These are phyloP conservation scores for Cactoblastis cactorum DNA, from an alignment of 2,888 invertebrate genomes.

Conservation along the genomic window DNA sequence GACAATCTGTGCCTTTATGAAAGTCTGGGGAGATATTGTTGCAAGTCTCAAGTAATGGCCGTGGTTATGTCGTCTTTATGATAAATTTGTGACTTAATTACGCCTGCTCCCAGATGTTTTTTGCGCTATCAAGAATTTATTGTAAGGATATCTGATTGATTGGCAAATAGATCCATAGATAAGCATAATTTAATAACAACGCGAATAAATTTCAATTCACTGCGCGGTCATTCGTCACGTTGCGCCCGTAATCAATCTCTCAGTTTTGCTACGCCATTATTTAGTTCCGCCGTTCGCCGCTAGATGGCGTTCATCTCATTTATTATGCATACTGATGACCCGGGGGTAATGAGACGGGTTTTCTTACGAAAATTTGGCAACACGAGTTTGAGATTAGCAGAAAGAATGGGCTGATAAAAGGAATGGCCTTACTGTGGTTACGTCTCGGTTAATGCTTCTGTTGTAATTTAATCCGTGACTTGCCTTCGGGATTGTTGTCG, in stretches of 20 bases:
- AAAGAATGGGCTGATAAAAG: conserved; percentile 57
- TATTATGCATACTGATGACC: conserved; percentile 90
- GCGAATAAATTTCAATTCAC: conserved; percentile 25
- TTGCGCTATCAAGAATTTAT: conserved; percentile 18
- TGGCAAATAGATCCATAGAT: conserved; percentile 12
- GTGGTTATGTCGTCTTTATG: conserved; percentile 59
- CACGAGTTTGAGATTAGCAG: conserved; percentile 51
- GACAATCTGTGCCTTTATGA: too few relatives aligned
- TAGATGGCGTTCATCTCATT: conserved; percentile 79
- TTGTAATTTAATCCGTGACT: conserved; percentile 19
- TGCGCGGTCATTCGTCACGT: conserved; percentile 41
- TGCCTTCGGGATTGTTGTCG: conserved; percentile 14
- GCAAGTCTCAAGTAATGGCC: conserved; percentile 48
- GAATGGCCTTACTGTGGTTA: conserved; percentile 13
- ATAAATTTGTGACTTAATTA: conserved; percentile 65
- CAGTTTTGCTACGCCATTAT: conserved; percentile 37
- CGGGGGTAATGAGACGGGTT: conserved; percentile 80
- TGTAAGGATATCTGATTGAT: background rate
- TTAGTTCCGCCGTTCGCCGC: conserved; percentile 55
- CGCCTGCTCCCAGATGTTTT: conserved; percentile 41
- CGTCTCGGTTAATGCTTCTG: conserved; percentile 15
- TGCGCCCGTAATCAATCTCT: conserved; percentile 50
- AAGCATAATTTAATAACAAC: conserved; percentile 26
- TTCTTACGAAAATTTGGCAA: conserved; percentile 66
- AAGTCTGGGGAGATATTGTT: conserved; percentile 46